A percentile compares a stretch with the other conserved stretches of the same genome.
These are phyloP conservation scores for Drosophila arawakana DNA, from an alignment of 1,140 invertebrate genomes.

Conservation along the genomic window DNA sequence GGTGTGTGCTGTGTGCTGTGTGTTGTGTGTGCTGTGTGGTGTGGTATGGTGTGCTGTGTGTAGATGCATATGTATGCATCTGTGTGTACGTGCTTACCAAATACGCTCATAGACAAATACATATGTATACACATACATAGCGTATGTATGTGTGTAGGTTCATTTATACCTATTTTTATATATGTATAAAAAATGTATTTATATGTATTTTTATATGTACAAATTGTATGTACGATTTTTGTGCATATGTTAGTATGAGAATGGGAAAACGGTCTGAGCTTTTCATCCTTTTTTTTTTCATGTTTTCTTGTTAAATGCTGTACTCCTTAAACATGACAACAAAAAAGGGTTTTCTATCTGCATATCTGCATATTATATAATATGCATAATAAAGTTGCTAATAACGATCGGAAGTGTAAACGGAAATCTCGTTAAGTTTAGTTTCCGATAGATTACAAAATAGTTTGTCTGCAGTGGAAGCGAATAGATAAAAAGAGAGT, in stretches of 20 bases:
- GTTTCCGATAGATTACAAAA: too few species aligned
- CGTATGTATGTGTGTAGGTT: conserved; percentile 3
- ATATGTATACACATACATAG: conserved; percentile 13
- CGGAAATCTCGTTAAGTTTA: too few species aligned
- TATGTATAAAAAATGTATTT: conserved; percentile 15
- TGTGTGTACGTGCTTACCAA: conserved; percentile 15
- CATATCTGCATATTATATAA: conserved; percentile 1
- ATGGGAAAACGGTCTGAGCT: conserved; percentile 10
- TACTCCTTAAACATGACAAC: conserved; percentile 1
- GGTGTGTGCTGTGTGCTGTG: conserved; percentile 31
- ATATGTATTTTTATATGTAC: conserved; percentile 6
- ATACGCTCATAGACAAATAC: conserved; percentile 34
- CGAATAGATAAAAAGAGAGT: too few species aligned
- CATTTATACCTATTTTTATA: conserved; percentile 25
- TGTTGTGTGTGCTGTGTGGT: conserved; percentile 10
- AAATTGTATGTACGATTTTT: conserved; percentile 3
- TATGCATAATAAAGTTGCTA: neutral
- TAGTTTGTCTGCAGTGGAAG: too few species aligned
- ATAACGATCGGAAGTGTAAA: neutral
- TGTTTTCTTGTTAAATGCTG: conserved; percentile 3
- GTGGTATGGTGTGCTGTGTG: conserved; percentile 2
- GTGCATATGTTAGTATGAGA: neutral
- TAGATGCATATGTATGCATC: conserved; percentile 12
- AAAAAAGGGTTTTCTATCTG: conserved; percentile 1
- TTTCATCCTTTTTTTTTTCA: conserved; percentile 4